A percentile compares a stretch with the other conserved stretches of the same genome.
These are phyloP conservation scores for Nibea albiflora DNA, from an alignment of 2,113 vertebrate genomes.

Conservation along the genomic window DNA sequence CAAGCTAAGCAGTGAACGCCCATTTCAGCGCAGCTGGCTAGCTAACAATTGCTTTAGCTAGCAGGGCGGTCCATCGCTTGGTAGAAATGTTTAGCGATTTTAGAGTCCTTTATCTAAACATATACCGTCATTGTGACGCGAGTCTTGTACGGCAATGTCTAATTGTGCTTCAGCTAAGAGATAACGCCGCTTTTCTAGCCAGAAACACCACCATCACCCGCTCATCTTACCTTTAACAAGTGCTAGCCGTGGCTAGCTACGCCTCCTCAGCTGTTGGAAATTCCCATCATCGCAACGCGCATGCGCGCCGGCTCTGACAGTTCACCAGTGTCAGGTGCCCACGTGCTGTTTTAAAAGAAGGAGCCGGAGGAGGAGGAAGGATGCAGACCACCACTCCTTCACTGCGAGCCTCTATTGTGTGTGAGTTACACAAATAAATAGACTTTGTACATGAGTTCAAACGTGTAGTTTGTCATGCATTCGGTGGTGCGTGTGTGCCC, in stretches of 20 bases:
- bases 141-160: neutral
- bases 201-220: conserved; percentile 37
- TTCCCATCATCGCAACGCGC: conserved; percentile 73
- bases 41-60: conserved; percentile 60
- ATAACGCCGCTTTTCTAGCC: neutral
- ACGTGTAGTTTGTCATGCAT: no score
- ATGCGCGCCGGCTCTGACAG: conserved; percentile 70
- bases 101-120: neutral
- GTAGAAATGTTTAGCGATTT: neutral
- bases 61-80: conserved; percentile 54
- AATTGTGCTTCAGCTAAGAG: neutral
- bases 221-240: conserved; percentile 80
- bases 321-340: conserved; percentile 59
- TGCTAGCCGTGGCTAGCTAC: conserved; percentile 75
- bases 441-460: neutral
- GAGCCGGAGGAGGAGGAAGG: conserved; percentile 12
- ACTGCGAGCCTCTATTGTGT: neutral
- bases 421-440: no score
- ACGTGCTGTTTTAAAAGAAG: conserved; percentile 59
- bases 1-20: conserved; percentile 76
- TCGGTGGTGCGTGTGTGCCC: neutral
- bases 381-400: neutral
- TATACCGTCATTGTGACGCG: fast-evolving
- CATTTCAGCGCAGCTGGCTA: conserved; percentile 76
- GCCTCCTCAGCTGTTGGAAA: conserved; percentile 83